Evolutionary conservation across 2,797 vertebrate species (phyloP).

Genomic region (Enteromius trimaculatus): DNA sequence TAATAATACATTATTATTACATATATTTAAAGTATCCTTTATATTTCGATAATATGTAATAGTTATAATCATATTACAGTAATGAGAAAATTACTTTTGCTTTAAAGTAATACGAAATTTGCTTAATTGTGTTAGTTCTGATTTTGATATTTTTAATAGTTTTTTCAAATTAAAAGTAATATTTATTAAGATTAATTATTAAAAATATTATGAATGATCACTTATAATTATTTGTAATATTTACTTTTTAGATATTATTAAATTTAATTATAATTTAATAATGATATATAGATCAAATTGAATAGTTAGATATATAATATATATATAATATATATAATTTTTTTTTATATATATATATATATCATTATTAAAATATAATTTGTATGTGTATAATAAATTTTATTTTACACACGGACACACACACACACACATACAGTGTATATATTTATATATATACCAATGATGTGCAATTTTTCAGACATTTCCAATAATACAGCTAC

Average conservation of each 20-base stretch:
- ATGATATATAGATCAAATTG: too few relatives aligned
- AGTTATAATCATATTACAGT: not conserved
- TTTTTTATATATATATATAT: too few relatives aligned
- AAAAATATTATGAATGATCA: not conserved
- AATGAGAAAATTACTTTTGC: not conserved
- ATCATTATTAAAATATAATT: too few relatives aligned
- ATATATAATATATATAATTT: too few relatives aligned
- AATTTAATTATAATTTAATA: too few relatives aligned
- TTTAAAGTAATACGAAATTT: not conserved
- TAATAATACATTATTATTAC: not conserved
- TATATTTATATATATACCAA: not conserved
- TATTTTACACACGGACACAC: too few relatives aligned
- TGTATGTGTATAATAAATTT: too few relatives aligned
- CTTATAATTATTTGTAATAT: not conserved
- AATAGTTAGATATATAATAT: too few relatives aligned
- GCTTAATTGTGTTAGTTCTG: not conserved
- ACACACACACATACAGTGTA: too few relatives aligned
- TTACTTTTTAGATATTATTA: too few relatives aligned
- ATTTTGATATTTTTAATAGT: not conserved
- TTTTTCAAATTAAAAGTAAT: not conserved
- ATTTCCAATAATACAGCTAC: constrained; percentile 22
- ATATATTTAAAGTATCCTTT: not conserved
- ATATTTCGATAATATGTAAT: not conserved
- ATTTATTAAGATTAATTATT: not conserved
- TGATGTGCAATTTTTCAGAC: not conserved